Conservation (phyloP, 2,113 vertebrate species). For the Gadus chalcogrammus region DNA sequence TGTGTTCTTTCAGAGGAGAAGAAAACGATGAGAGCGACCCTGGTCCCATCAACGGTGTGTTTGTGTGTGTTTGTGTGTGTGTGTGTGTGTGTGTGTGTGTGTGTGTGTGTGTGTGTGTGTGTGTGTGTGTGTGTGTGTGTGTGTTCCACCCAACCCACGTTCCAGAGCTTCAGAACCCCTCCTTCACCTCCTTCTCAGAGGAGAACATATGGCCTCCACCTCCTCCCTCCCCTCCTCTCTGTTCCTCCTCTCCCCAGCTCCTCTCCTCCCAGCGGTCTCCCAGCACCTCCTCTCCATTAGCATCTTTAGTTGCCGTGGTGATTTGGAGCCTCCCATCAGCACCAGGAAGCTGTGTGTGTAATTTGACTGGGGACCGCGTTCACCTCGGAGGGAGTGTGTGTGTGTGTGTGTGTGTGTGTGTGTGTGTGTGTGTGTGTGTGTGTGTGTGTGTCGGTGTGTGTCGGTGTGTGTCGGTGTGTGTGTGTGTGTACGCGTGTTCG, state of each 20-base stretch:
- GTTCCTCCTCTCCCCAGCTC: not conserved
- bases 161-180: too few relatives aligned
- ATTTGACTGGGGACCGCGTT: constrained; percentile 77
- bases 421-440: constrained; percentile 10
- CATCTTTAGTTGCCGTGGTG: constrained; percentile 69
- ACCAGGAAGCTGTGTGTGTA: constrained; percentile 64
- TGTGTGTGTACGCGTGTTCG: too few relatives aligned
- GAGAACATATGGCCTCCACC: not conserved
- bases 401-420: not conserved
- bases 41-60: not conserved
- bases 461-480: too few relatives aligned
- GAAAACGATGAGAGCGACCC: not conserved
- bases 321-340: constrained; percentile 67
- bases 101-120: not conserved
- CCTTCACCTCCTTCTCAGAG: too few relatives aligned
- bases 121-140: constrained; percentile 1
- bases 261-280: too few relatives aligned
- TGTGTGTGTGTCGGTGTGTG: too few relatives aligned
- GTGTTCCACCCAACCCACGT: not conserved
- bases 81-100: not conserved
- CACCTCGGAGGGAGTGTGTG: constrained; percentile 75
- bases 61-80: not conserved
- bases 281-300: constrained; percentile 52
- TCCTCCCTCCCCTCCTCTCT: not conserved
- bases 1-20: not conserved